phyloP scores from a whole-genome alignment of 2,113 vertebrate species.

The Pseudopodoces humilis region DNA sequence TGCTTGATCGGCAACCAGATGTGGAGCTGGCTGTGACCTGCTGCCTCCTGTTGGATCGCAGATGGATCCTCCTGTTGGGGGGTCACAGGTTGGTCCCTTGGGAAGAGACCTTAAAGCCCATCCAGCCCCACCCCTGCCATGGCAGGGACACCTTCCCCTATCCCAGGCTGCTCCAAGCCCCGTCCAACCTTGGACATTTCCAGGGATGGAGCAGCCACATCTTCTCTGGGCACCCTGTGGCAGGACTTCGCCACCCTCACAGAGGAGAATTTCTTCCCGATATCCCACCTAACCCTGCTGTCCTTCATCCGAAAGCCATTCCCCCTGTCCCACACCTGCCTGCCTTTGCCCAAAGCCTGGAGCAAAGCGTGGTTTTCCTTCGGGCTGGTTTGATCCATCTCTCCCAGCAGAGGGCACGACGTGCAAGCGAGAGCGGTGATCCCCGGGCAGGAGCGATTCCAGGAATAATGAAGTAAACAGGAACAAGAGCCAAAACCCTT shows the following conservation, averaged over 20 bases:
- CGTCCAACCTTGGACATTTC: accelerated
- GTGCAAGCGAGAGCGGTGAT: not conserved
- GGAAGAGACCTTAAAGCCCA: not conserved
- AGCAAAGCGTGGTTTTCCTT: not conserved
- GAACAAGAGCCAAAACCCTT: not conserved
- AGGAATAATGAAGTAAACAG: accelerated
- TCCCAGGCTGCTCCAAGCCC: not conserved
- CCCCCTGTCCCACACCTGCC: not conserved
- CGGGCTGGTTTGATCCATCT: accelerated
- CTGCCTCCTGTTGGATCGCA: not conserved
- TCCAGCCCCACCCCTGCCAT: not conserved
- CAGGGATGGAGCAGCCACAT: not conserved
- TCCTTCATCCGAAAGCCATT: not conserved
- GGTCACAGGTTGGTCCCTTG: not conserved
- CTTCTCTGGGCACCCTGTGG: not conserved
- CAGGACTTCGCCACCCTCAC: not conserved
- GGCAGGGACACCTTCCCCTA: accelerated
- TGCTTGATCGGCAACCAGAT: accelerated
- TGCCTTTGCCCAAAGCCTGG: accelerated
- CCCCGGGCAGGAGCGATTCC: accelerated
- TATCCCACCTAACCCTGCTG: not conserved
- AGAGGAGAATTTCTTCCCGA: not conserved
- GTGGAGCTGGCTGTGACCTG: not conserved
- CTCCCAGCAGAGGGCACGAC: conserved; percentile 54
- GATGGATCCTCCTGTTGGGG: not conserved